Conservation (phyloP, 1,140 invertebrate species). For the Penaeus chinensis region DNA sequence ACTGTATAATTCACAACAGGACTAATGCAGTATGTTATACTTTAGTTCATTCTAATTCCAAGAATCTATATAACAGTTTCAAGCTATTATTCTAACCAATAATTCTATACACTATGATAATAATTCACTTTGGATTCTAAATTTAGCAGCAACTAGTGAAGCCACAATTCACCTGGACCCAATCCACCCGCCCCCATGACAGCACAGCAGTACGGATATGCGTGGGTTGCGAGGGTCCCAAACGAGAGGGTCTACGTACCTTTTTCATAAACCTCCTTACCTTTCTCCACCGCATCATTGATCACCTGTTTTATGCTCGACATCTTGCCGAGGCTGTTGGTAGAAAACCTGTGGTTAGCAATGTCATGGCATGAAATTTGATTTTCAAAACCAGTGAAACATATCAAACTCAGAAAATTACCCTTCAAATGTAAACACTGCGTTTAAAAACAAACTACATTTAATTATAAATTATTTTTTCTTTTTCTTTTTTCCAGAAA, state of each 20-base stretch:
- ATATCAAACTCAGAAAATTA: background rate
- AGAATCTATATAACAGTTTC: too few relatives aligned
- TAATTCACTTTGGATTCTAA: background rate
- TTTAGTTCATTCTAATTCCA: too few relatives aligned
- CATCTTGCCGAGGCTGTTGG: slow-evolving; percentile 67
- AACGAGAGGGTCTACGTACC: slow-evolving; percentile 54
- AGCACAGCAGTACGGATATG: slow-evolving; percentile 46
- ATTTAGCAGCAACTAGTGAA: slow-evolving; percentile 24
- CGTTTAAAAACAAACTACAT: background rate
- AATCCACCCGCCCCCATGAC: background rate
- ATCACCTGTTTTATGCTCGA: slow-evolving; percentile 86
- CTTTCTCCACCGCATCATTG: slow-evolving; percentile 91
- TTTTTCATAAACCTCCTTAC: slow-evolving; percentile 70
- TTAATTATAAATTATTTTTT: background rate
- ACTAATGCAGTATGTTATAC: too few relatives aligned
- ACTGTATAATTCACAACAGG: too few relatives aligned
- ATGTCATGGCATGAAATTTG: background rate
- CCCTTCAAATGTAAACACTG: background rate
- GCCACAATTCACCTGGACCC: background rate
- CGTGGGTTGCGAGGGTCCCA: slow-evolving; percentile 54
- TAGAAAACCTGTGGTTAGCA: slow-evolving; percentile 2
- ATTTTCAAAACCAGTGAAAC: background rate
- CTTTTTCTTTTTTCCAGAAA: too few relatives aligned
- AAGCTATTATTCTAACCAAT: background rate
- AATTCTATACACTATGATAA: background rate